These are phyloP conservation scores for Plemyria rubiginata DNA, from an alignment of 2,888 invertebrate genomes.

Conservation along the genomic window DNA sequence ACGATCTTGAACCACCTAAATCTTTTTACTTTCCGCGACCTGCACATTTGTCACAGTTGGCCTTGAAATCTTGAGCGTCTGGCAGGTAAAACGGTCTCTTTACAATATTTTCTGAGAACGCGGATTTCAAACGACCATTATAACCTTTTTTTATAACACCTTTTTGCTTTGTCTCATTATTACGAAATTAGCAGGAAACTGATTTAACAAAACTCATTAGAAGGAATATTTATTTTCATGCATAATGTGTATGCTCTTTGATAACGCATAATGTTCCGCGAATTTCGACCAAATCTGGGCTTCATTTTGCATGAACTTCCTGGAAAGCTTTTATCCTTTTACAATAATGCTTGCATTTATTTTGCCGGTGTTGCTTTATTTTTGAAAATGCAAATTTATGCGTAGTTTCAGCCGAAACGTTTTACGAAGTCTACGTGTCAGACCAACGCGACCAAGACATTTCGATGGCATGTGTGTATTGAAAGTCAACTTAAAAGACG, in stretches of 20 bases:
- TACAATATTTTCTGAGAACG: background rate
- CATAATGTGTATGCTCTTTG: too few species aligned
- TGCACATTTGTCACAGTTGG: background rate
- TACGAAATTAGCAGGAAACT: conserved; percentile 6
- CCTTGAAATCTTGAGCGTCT: background rate
- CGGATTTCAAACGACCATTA: background rate
- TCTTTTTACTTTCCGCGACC: background rate
- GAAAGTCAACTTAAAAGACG: background rate
- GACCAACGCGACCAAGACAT: background rate
- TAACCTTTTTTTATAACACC: background rate
- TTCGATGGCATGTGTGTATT: background rate
- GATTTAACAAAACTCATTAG: conserved; percentile 19
- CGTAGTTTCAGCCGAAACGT: background rate
- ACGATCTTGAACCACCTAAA: background rate
- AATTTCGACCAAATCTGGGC: conserved; percentile 14
- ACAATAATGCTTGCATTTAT: background rate
- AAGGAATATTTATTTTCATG: background rate
- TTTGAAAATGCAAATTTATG: background rate
- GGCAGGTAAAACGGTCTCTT: background rate
- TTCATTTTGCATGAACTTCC: conserved; percentile 9
- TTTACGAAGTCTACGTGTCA: background rate
- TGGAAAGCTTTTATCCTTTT: background rate
- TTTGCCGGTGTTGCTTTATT: background rate
- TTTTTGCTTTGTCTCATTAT: conserved; percentile 1
- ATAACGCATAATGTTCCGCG: conserved; percentile 1